Percentiles rank a stretch among this genome's conserved stretches.
Conservation (phyloP, 2,888 invertebrate species). For the Carterocephalus palaemon region DNA sequence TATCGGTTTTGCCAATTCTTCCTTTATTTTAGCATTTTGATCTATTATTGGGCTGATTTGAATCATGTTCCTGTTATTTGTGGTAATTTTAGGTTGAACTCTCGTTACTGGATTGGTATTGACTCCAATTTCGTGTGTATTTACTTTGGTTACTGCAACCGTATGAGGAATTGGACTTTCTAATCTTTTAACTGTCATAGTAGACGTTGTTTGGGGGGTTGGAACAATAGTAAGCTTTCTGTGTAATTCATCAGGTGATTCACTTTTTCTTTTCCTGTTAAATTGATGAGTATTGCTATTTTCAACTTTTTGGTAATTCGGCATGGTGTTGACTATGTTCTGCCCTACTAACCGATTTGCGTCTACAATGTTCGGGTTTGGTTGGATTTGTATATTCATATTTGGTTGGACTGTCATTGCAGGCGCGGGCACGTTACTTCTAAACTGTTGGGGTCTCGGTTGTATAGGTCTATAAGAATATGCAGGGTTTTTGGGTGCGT, state of each 20-base stretch:
- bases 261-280: slow-evolving; percentile 60
- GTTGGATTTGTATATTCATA: slow-evolving; percentile 22
- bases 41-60: slow-evolving; percentile 30
- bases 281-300: slow-evolving; percentile 29
- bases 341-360: not conserved
- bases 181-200: slow-evolving; percentile 17
- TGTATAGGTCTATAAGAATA: slow-evolving; percentile 53
- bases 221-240: slow-evolving; percentile 34
- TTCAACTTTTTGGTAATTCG: slow-evolving; percentile 31
- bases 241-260: slow-evolving; percentile 58
- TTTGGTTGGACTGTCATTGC: slow-evolving; percentile 25
- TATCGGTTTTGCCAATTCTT: slow-evolving; percentile 30
- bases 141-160: slow-evolving; percentile 22
- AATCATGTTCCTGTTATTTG: slow-evolving; percentile 32
- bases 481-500: slow-evolving; percentile 32
- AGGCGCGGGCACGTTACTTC: slow-evolving; percentile 25
- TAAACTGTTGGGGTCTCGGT: slow-evolving; percentile 45
- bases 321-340: slow-evolving; percentile 8
- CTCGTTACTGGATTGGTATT: slow-evolving; percentile 45
- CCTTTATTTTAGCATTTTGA: slow-evolving; percentile 31
- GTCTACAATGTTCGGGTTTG: slow-evolving; percentile 8
- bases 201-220: slow-evolving; percentile 16
- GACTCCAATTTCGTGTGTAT: slow-evolving; percentile 30
- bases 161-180: slow-evolving; percentile 9
- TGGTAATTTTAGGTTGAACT: slow-evolving; percentile 32